Percentiles rank a stretch among this genome's conserved stretches.
phyloP scores from a whole-genome alignment of 35 echinoderm and acorn worm species.

The Heliocidaris tuberculata region DNA sequence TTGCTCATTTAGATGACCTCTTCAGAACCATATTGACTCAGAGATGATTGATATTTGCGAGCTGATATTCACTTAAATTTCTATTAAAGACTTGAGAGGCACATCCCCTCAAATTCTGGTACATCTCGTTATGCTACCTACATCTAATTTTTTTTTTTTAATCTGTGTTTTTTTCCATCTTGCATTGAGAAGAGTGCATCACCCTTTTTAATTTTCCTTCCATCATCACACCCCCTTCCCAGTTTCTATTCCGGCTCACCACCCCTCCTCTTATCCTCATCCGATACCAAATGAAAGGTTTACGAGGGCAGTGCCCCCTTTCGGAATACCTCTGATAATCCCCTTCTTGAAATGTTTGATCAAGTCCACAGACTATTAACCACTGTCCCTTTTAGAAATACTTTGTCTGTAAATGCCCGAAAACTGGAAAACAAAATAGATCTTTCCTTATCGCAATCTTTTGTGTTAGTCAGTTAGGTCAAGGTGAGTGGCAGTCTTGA shows the following conservation, averaged over 20 bases:
- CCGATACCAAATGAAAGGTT: background rate
- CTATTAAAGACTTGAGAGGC: background rate
- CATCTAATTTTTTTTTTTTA: background rate
- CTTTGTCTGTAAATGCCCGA: slow-evolving; percentile 14
- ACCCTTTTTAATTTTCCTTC: background rate
- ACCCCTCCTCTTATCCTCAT: background rate
- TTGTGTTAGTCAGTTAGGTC: slow-evolving; percentile 30
- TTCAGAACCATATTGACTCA: background rate
- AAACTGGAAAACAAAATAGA: slow-evolving; percentile 38
- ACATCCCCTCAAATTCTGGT: background rate
- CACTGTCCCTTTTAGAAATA: slow-evolving; percentile 13
- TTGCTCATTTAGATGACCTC: background rate
- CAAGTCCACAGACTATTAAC: slow-evolving; percentile 17
- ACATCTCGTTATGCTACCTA: background rate
- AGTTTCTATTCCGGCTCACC: background rate
- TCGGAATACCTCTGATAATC: slow-evolving; percentile 20
- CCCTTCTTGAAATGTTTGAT: slow-evolving; percentile 53
- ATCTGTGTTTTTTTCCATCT: background rate
- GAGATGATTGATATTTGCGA: background rate
- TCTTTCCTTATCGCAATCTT: slow-evolving; percentile 36
- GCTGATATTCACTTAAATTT: background rate
- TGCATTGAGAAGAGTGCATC: background rate
- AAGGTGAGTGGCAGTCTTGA: slow-evolving; percentile 23
- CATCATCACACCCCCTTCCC: background rate
- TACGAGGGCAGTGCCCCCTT: slow-evolving; percentile 44